Evolutionary conservation across 2,797 vertebrate genomes (phyloP), one percentile per base, ranked within the genome.

Genomic region (Notamacropus eugenii): DNA sequence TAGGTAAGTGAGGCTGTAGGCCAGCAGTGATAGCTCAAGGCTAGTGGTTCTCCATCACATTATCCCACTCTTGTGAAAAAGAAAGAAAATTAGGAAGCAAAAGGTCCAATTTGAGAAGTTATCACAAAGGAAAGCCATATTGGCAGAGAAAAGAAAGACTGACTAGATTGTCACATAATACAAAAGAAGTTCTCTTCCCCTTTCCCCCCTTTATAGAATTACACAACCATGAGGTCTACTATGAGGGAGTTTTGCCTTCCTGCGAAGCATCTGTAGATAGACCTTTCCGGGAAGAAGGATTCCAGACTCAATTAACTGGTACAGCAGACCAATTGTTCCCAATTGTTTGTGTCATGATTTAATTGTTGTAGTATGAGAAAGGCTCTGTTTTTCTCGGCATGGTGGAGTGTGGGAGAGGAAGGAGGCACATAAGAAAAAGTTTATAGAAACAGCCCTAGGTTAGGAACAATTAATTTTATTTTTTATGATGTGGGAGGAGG

Each of bases 251-350:
- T 40, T 74, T 82, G 29, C 54, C 10, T 93, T 94, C 31, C 67
- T 56, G 0, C 58, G 12, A 74, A 67, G 58, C 56, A 92, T 24
- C 34, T 13, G 91, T 92, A 91, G 54, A 91, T 91, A 12, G 94
- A 6, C 12, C 29, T 95, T 94, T 54, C 90, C 13, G 55, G 59
- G 55, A 92, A 94, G 62, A 27, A 74, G 50, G 94, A 92, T 90
- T 59, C 5, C 29, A 94, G 54, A 94, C 13, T 40, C 40, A 40
- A 91, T 31, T 29, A 93, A 92, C 5, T 55, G 91, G 50, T 74
- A 95, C 90, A 94, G 16, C 24, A 94, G 95, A 95, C 28, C 93
- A 94, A 94, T 93, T 67, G 31, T 92, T 93, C 90, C 95, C 54
- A 27, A 13, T 91, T 92, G 13, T 91, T 95, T 34, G 55, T 95